These are phyloP conservation scores for Tiliacea citrago DNA, from an alignment of 2,888 invertebrate species.

Conservation along the genomic window DNA sequence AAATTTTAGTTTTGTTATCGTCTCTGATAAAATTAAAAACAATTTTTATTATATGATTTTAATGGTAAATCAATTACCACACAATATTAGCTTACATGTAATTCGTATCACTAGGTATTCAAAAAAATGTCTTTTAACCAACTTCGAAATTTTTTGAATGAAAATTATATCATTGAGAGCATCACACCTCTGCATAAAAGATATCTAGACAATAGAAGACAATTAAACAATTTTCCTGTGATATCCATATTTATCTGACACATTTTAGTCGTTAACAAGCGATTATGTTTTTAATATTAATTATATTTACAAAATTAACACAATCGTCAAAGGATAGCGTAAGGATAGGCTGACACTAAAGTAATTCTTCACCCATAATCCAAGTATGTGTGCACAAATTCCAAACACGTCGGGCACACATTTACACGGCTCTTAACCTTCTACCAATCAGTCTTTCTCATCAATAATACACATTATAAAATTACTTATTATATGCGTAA, in stretches of 20 bases:
- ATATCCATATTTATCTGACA: slow-evolving; percentile 28
- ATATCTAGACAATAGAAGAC: slow-evolving; percentile 27
- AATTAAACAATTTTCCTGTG: slow-evolving; percentile 34
- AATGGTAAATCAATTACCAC: slow-evolving; percentile 80
- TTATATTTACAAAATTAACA: slow-evolving; percentile 61
- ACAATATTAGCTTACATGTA: slow-evolving; percentile 70
- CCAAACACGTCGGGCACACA: slow-evolving; percentile 30
- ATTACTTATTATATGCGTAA: slow-evolving; percentile 36
- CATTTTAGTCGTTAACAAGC: slow-evolving; percentile 41
- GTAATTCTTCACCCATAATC: slow-evolving; percentile 27
- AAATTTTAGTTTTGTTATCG: slow-evolving; percentile 36
- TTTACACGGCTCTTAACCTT: slow-evolving; percentile 48
- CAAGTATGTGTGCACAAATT: slow-evolving; percentile 17
- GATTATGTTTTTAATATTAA: slow-evolving; percentile 31
- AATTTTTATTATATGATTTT: slow-evolving; percentile 62
- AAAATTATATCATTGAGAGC: slow-evolving; percentile 49
- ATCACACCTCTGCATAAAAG: slow-evolving; percentile 22
- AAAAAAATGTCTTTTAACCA: slow-evolving; percentile 71
- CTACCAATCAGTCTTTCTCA: slow-evolving; percentile 65
- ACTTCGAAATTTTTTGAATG: slow-evolving; percentile 37
- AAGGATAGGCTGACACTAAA: slow-evolving; percentile 60
- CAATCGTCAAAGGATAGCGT: slow-evolving; percentile 59
- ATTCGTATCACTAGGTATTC: slow-evolving; percentile 69
- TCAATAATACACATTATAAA: slow-evolving; percentile 44
- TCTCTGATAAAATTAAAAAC: slow-evolving; percentile 50